Percentiles rank a stretch among this genome's conserved stretches.
phyloP scores from a whole-genome alignment of 1,140 invertebrate genomes.

The Araneus ventricosus region DNA sequence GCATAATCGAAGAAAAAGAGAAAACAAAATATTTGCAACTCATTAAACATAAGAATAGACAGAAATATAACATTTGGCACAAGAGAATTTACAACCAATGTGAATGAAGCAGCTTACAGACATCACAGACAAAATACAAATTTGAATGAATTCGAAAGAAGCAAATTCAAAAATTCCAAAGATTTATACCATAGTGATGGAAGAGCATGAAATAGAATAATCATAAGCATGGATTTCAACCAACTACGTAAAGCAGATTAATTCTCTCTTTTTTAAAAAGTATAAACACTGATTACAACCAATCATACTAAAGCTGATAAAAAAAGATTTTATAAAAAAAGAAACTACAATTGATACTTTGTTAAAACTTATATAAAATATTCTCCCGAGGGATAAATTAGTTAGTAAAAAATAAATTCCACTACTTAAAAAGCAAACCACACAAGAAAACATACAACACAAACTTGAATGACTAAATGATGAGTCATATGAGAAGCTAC shows the following conservation, averaged over 20 bases:
- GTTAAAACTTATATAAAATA: slow-evolving; percentile 13
- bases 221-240: background rate
- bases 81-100: background rate
- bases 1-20: background rate
- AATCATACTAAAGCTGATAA: no score
- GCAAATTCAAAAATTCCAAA: background rate
- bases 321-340: background rate
- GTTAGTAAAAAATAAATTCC: slow-evolving; percentile 2
- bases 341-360: background rate
- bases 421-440: background rate
- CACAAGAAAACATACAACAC: background rate
- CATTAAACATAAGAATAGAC: background rate
- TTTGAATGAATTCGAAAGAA: background rate
- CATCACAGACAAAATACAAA: background rate
- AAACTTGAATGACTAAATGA: background rate
- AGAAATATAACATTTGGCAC: slow-evolving; percentile 14
- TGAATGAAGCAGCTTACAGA: background rate
- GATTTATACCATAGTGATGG: background rate
- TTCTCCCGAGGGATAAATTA: background rate
- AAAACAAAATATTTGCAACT: background rate
- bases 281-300: background rate
- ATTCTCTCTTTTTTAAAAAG: background rate
- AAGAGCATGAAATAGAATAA: background rate
- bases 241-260: background rate
- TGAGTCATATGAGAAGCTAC: background rate